Base-by-base conservation (phyloP, 2,797 vertebrate species). In the Enteromius treurensis region DNA sequence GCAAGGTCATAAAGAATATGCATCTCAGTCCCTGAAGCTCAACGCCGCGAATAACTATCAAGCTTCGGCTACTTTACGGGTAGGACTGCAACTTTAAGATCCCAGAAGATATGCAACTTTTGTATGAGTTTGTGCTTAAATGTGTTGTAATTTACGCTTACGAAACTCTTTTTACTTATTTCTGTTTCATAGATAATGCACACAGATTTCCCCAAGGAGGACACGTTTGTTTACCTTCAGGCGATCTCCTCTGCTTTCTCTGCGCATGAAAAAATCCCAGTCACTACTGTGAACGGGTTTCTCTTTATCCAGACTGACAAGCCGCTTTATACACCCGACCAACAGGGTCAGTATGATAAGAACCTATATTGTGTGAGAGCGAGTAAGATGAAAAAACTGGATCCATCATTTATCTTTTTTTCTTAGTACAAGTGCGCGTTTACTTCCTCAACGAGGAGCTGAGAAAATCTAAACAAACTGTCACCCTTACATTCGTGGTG, bases 281-380 rank as follows among this genome's bases (percentile, higher is more conserved):
- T 99, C 80, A 95, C 91, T 37, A 95, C 94, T 51, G 75, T 93
- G 21, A 98, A 97, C 68, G 98, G 98, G 6, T 97, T 96, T 92
- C 92, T 99, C 82, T 97, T 98, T 85, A 90, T 99, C 87, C 97
- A 98, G 70, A 97, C 96, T 0, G 96, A 99, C 92, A 99, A 99
- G 86, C 96, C 96, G 8, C 19, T 99, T 81, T 99, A 99, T 86
- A 96, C 95, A 9, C 96, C 95, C 0, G 90, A 92, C n/a, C 95
- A 98, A 86, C 91, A 90, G 79, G 96, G 96, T 98, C 88, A 90
- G 86, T 87, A 11, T 34, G 86, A 7, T 65, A 51, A 26, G 7
- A 47, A 69, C 9, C 21, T 84, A 5, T 32, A 29, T 84, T 60
- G 13, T 69, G 15, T 70, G 34, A 47, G 67, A 79, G 64, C 2